These are phyloP conservation scores for Panagrolaimus sp. DNA, from an alignment of 1,140 invertebrate species.

Conservation along the genomic window DNA sequence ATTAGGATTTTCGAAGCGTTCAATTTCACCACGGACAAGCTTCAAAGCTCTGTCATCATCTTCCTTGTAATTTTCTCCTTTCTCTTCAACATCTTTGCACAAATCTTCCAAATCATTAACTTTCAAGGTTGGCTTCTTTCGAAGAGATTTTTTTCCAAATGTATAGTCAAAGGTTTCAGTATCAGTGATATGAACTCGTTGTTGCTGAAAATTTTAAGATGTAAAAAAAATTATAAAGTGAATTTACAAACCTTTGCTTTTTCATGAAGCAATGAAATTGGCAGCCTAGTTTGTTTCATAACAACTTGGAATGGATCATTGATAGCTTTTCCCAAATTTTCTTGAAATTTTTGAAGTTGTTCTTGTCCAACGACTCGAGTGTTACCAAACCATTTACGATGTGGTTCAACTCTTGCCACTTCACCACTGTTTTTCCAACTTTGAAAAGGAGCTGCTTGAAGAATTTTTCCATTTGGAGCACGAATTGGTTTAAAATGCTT, in stretches of 20 bases:
- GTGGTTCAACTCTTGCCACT: constrained; percentile 87
- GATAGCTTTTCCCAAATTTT: constrained; percentile 83
- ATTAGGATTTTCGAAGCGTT: constrained; percentile 58
- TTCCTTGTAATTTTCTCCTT: constrained; percentile 70
- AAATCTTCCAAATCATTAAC: constrained; percentile 67
- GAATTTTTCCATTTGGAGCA: constrained; percentile 81
- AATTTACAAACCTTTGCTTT: constrained; percentile 69
- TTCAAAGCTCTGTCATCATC: constrained; percentile 77
- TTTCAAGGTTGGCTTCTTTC: constrained; percentile 81
- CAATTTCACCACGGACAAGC: constrained; percentile 58
- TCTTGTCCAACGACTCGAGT: constrained; percentile 77
- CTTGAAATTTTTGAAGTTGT: constrained; percentile 91
- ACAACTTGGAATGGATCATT: constrained; percentile 95
- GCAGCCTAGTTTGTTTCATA: constrained; percentile 89
- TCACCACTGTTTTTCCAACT: constrained; percentile 79
- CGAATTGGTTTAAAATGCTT: constrained; percentile 89
- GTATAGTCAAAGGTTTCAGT: constrained; percentile 87
- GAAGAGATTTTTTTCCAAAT: constrained; percentile 85
- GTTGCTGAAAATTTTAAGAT: constrained; percentile 62
- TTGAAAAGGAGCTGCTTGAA: constrained; percentile 89
- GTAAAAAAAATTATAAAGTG: no score
- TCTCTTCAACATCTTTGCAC: constrained; percentile 67
- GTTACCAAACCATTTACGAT: constrained; percentile 90
- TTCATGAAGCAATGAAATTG: constrained; percentile 88
- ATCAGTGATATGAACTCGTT: constrained; percentile 85